Conservation (phyloP, 2,888 invertebrate genomes). For the Itoplectis maculator region DNA sequence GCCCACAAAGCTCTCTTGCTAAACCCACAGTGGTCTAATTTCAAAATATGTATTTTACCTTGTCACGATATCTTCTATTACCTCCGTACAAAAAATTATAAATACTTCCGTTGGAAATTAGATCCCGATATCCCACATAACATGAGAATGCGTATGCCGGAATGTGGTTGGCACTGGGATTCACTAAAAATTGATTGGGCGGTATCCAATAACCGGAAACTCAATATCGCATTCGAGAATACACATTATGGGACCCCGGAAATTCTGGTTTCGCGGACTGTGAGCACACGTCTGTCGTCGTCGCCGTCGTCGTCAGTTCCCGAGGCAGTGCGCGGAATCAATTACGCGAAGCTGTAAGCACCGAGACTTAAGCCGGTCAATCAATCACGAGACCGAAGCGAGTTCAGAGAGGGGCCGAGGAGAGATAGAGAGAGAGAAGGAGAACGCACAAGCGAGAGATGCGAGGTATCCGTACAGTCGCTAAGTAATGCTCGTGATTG, state of each 20-base stretch:
- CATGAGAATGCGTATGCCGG: neutral
- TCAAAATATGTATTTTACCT: constrained; percentile 66
- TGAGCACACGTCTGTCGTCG: constrained; percentile 39
- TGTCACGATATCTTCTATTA: constrained; percentile 26
- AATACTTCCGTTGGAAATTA: neutral
- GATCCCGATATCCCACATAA: neutral
- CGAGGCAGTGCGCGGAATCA: constrained; percentile 69
- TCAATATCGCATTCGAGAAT: constrained; percentile 48
- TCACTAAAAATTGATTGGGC: constrained; percentile 35
- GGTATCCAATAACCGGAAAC: constrained; percentile 59
- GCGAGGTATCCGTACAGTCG: constrained; percentile 57
- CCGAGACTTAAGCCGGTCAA: constrained; percentile 69
- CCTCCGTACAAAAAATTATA: constrained; percentile 10
- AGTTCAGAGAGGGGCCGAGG: constrained; percentile 56
- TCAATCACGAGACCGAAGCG: constrained; percentile 69
- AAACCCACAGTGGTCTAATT: constrained; percentile 71
- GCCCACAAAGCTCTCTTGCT: constrained; percentile 33
- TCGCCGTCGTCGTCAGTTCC: constrained; percentile 47
- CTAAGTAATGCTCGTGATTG: constrained; percentile 72
- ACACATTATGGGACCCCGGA: constrained; percentile 8
- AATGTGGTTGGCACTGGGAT: neutral
- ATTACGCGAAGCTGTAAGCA: constrained; percentile 70
- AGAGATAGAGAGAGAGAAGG: constrained; percentile 59
- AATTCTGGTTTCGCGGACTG: constrained; percentile 35
- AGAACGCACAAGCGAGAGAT: constrained; percentile 44